A percentile compares a stretch with the other conserved stretches of the same genome.
phyloP scores from a whole-genome alignment of 2,888 invertebrate genomes.

The Mellilla xanthometata region DNA sequence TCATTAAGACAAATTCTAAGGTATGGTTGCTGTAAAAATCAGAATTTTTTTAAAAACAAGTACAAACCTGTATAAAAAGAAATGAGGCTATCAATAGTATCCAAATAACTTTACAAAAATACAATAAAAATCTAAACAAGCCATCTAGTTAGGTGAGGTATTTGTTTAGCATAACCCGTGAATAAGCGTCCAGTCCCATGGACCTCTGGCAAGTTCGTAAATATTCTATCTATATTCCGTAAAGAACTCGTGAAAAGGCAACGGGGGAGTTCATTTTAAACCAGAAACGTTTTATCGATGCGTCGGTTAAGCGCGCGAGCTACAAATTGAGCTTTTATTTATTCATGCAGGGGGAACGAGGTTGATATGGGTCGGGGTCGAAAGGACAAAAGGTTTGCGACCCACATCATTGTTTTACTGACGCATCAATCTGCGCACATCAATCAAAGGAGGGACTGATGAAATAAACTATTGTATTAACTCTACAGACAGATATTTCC shows the following conservation, averaged over 20 bases:
- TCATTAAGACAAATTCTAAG: too few species aligned
- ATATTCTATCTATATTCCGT: slow-evolving; percentile 27
- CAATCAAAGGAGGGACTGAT: slow-evolving; percentile 26
- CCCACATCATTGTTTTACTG: slow-evolving; percentile 45
- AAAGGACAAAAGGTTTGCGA: slow-evolving; percentile 66
- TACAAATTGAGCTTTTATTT: slow-evolving; percentile 80
- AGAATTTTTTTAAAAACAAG: too few species aligned
- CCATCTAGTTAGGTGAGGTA: slow-evolving; percentile 43
- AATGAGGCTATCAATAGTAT: too few species aligned
- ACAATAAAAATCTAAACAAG: slow-evolving; percentile 38
- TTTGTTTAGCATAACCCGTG: slow-evolving; percentile 57
- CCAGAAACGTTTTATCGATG: slow-evolving; percentile 59
- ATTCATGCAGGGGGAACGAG: slow-evolving; percentile 75
- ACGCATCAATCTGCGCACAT: slow-evolving; percentile 43
- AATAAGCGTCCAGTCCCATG: slow-evolving; percentile 39
- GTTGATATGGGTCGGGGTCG: slow-evolving; percentile 78
- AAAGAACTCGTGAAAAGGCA: slow-evolving; percentile 38
- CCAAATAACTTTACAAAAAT: slow-evolving; percentile 1
- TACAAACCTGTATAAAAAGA: too few species aligned
- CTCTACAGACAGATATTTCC: background rate
- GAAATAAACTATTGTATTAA: background rate
- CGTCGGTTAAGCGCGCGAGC: slow-evolving; percentile 66
- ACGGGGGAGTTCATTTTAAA: slow-evolving; percentile 55
- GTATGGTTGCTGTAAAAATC: too few species aligned
- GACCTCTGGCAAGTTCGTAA: slow-evolving; percentile 37